phyloP scores from a whole-genome alignment of 1,140 invertebrate species.

The Brachionus koreanus region DNA sequence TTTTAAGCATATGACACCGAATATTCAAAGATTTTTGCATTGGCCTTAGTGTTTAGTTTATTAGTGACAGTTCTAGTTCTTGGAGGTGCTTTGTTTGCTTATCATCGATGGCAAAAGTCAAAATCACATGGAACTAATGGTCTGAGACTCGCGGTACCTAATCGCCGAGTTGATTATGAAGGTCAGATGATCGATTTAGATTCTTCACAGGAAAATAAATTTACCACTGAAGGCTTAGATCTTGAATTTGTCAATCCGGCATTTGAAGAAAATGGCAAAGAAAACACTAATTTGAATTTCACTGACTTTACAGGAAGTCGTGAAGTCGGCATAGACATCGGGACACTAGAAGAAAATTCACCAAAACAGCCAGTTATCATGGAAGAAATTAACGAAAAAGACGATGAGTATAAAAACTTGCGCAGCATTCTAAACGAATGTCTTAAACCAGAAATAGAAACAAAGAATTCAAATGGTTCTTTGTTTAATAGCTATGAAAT shows the following conservation, averaged over 20 bases:
- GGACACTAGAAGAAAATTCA: background rate
- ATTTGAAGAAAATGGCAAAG: constrained; percentile 15
- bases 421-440: background rate
- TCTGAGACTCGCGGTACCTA: background rate
- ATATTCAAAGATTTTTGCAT: background rate
- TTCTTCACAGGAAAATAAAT: background rate
- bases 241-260: constrained; percentile 8
- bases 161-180: background rate
- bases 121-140: background rate
- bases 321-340: constrained; percentile 32
- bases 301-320: constrained; percentile 41
- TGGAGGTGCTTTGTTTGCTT: background rate
- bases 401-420: background rate
- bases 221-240: background rate
- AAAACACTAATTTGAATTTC: background rate
- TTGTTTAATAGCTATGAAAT: background rate
- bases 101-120: constrained; percentile 20
- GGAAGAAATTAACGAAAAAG: background rate
- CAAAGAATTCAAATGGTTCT: background rate
- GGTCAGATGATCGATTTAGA: constrained; percentile 1
- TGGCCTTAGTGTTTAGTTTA: constrained; percentile 6
- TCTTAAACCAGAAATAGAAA: background rate
- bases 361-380: background rate
- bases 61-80: background rate
- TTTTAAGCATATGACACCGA: background rate